Evolutionary conservation across 1,140 invertebrate species (phyloP).

Genomic region (Papilio helenus): DNA sequence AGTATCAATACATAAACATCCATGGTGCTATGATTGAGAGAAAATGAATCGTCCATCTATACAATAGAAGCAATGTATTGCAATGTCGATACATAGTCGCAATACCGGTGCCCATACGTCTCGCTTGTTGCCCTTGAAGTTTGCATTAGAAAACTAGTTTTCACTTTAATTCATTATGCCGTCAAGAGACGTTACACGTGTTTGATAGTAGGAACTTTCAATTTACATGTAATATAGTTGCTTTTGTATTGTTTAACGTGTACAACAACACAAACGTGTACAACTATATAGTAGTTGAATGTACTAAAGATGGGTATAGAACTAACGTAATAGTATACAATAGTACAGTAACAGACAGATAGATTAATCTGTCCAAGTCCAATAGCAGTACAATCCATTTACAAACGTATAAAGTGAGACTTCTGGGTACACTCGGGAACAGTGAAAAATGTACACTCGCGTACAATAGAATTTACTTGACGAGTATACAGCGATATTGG

Average conservation of each 20-base stretch:
- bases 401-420: background rate
- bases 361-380: conserved; percentile 19
- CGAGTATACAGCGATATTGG: background rate
- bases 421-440: conserved; percentile 9
- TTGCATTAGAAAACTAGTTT: conserved; percentile 51
- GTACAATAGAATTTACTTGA: conserved; percentile 1
- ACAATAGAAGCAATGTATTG: conserved; percentile 27
- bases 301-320: conserved; percentile 8
- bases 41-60: background rate
- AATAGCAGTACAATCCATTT: conserved; percentile 8
- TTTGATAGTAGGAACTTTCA: conserved; percentile 24
- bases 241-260: background rate
- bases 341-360: background rate
- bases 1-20: background rate
- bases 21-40: background rate
- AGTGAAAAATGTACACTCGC: conserved; percentile 11
- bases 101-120: conserved; percentile 35
- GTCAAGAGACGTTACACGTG: conserved; percentile 40
- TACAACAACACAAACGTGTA: background rate
- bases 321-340: conserved; percentile 11
- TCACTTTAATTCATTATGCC: conserved; percentile 57
- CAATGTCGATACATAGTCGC: background rate
- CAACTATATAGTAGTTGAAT: background rate
- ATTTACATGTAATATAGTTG: conserved; percentile 21
- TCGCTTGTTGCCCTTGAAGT: conserved; percentile 48